A percentile compares a stretch with the other conserved stretches of the same genome.
Evolutionary conservation across 1,140 invertebrate species (phyloP).

Genomic region (Drosophila watanabei): DNA sequence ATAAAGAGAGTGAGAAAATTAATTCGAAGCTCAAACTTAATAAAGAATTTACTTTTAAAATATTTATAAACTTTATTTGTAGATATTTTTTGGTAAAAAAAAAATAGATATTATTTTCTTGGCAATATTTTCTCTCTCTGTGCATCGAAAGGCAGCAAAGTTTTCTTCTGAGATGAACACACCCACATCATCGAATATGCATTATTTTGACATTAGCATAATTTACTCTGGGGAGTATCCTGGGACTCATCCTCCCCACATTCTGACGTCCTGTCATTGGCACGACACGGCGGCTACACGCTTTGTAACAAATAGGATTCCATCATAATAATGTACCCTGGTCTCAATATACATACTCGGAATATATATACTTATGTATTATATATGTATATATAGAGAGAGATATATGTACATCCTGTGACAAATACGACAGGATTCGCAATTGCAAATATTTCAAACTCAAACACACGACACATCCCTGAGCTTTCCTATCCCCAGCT

Average conservation of each 20-base stretch:
- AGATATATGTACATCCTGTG: slow-evolving; percentile 62
- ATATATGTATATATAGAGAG: slow-evolving; percentile 1
- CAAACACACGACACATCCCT: slow-evolving; percentile 63
- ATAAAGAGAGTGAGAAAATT: not conserved
- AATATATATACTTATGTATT: slow-evolving; percentile 21
- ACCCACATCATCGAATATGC: slow-evolving; percentile 84
- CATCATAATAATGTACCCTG: slow-evolving; percentile 77
- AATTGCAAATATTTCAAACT: slow-evolving; percentile 84
- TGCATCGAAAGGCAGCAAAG: slow-evolving; percentile 17
- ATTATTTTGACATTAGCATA: slow-evolving; percentile 85
- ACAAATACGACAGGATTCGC: slow-evolving; percentile 82
- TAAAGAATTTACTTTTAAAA: not conserved
- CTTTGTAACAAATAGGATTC: slow-evolving; percentile 83
- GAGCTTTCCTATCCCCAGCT: slow-evolving; percentile 12
- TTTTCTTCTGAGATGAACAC: slow-evolving; percentile 27
- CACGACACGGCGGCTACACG: slow-evolving; percentile 63
- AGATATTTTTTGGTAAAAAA: no score
- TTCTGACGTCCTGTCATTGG: slow-evolving; percentile 70
- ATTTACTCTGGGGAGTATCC: slow-evolving; percentile 70
- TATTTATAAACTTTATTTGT: not conserved
- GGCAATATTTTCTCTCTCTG: slow-evolving; percentile 1
- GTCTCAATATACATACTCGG: slow-evolving; percentile 23
- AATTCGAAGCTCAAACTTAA: fast-evolving
- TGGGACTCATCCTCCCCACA: slow-evolving; percentile 15
- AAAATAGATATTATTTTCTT: no score